Base-by-base conservation (phyloP, 2,888 invertebrate species). In the Nomada fabriciana region DNA sequence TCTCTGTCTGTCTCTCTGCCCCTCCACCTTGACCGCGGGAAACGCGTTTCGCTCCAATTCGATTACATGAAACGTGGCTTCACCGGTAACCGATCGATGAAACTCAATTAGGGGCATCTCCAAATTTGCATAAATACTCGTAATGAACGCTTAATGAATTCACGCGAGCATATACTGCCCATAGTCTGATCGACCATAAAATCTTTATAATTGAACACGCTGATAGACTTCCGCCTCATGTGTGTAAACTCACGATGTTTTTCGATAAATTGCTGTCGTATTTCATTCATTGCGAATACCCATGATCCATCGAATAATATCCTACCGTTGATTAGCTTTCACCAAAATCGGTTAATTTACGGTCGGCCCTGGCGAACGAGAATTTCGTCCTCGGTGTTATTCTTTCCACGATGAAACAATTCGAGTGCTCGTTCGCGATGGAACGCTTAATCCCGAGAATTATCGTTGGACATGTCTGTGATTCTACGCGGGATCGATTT, bases 41-140 rank as follows among this genome's bases (percentile, higher is more conserved):
- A 36, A 15, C 47, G 23, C 57, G 25, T 65, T 65, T 47, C 50
- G 74, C 29, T 29, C 59, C 15, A 59, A 29, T 63, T 23, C 47
- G 36, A 61, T 10, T 50, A 50, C 59, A 57, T 13, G 67, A 68
- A 57, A 18, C 63, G 57, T 53, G 50, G 68, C 83, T 83, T 86
- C 87, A 74, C 78, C 75, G 43, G 69, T 61, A 75, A 76, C 74
- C 79, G 76, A 80, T 85, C 69, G 85, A 60, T 72, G 60, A 55
- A 61, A 85, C 86, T 77, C 83, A 80, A 86, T 86, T 87, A 85
- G 70, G 78, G 82, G 59, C 78, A 73, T 80, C 73, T 63, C 60
- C 73, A 76, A 80, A 86, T 87, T 87, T 86, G 75, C 86, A 86
- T 87, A 85, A 86, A 85, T 83, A 85, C 83, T 73, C 77, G 80